Base-by-base conservation (phyloP, 2,113 vertebrate genomes). In the Oplegnathus fasciatus region DNA sequence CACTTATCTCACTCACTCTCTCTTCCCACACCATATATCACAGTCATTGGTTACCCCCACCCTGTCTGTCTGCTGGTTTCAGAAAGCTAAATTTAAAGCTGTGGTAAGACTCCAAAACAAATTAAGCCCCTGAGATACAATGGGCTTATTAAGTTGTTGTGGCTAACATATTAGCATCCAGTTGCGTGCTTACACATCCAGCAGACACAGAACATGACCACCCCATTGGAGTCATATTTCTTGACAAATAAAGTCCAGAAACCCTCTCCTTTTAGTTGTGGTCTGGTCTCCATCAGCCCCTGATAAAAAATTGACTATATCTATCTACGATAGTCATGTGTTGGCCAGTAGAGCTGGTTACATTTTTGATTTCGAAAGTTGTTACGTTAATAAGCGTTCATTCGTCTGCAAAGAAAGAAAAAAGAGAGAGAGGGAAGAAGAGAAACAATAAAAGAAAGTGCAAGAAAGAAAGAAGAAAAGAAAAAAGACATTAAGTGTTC, bases 1-100 rank as follows among this genome's bases (percentile, higher is more conserved):
- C 69, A 66, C 50, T 88, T 67, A 82, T 76, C 86, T 89, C 57
- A 57, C 77, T 69, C 28, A 22, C 24, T 48, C 78, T 58, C 70
- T 34, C 74, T 77, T 86, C 82, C 62, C 81, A 80, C 78, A 70
- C 48, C 9, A 32, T 57, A 44, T 57, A 68, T 57, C 55, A 87
- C 13, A 64, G 32, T 34, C 69, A 37, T 0, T 62, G 52, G 62
- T 70, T 46, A 52, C 65, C 67, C 28, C 72, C 60, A 37, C 40
- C 55, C 52, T 9, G 5, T 55, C 44, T 62, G 65, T 34, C 70
- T 62, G 30, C 79, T 57, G 58, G 22, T 65, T 66, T 75, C 1
- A 24, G 52, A 76, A 60, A 44, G 34, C 52, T 65, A 40, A 28
- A 70, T 58, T 68, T 28, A 69, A 84, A 46, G 6, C 54, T 74